These are phyloP conservation scores for Chamaetylas fuelleborni DNA, from an alignment of 2,113 vertebrate species.

Conservation along the genomic window DNA sequence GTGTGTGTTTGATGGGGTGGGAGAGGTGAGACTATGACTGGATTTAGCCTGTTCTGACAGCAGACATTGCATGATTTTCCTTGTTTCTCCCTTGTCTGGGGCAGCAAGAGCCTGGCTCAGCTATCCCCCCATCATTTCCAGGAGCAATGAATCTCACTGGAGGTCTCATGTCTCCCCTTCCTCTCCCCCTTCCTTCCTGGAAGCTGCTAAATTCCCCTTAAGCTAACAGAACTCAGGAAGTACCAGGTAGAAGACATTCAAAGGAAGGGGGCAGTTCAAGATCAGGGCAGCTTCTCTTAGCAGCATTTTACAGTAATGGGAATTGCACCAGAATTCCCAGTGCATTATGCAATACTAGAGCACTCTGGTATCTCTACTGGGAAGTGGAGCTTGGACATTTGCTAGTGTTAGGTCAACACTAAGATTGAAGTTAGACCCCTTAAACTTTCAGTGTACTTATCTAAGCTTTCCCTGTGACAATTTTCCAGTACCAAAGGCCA, in stretches of 20 bases:
- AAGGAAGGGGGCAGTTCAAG: background rate
- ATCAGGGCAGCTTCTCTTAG: background rate
- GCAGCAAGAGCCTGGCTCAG: background rate
- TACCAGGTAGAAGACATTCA: background rate
- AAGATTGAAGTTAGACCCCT: background rate
- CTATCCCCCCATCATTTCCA: background rate
- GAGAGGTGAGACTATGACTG: background rate
- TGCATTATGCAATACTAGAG: fast-evolving
- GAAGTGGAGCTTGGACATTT: background rate
- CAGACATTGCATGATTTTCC: background rate
- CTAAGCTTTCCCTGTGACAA: background rate
- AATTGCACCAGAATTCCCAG: background rate
- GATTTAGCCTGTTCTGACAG: background rate
- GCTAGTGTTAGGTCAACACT: background rate
- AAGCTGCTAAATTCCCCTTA: background rate
- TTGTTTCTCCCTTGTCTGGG: background rate
- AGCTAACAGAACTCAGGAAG: background rate
- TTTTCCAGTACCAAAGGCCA: background rate
- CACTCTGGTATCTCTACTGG: background rate
- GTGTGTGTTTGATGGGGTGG: background rate
- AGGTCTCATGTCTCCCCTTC: background rate
- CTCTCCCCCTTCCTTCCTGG: background rate
- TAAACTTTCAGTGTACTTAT: background rate
- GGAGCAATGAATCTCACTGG: background rate
- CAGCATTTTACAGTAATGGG: background rate